Percentiles rank a stretch among this genome's conserved stretches.
phyloP scores from a whole-genome alignment of 1,140 invertebrate species.

The Nephila pilipes region DNA sequence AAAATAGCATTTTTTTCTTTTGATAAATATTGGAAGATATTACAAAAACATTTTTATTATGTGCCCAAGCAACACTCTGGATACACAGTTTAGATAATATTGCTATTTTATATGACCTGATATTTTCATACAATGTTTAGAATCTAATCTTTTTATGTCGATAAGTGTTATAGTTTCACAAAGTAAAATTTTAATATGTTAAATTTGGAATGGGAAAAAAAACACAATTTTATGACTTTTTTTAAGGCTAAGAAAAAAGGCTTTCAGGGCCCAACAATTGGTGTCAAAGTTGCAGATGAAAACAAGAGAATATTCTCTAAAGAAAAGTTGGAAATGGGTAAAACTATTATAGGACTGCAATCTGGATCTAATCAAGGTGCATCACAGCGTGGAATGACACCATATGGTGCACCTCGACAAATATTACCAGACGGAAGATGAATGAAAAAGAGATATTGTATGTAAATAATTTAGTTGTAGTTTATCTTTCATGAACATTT shows the following conservation, averaged over 20 bases:
- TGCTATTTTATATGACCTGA: too few species aligned
- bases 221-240: not conserved
- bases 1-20: too few species aligned
- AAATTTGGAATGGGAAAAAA: not conserved
- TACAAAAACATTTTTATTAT: too few species aligned
- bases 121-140: not conserved
- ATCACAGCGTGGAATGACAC: conserved; percentile 84
- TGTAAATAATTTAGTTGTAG: conserved; percentile 42
- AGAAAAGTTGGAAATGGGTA: conserved; percentile 82
- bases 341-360: conserved; percentile 83
- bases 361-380: conserved; percentile 84
- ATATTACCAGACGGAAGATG: conserved; percentile 82
- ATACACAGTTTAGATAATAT: too few species aligned
- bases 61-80: too few species aligned
- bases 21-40: too few species aligned
- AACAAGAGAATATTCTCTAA: conserved; percentile 83
- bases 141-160: not conserved
- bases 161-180: not conserved
- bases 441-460: not conserved
- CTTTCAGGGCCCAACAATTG: conserved; percentile 83
- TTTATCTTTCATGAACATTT: conserved; percentile 45
- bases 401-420: conserved; percentile 83
- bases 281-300: conserved; percentile 83
- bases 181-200: not conserved
- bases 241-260: conserved; percentile 83